Evolutionary conservation across 2,797 vertebrate species (phyloP).

Genomic region (Mormyrops boulengeri): DNA sequence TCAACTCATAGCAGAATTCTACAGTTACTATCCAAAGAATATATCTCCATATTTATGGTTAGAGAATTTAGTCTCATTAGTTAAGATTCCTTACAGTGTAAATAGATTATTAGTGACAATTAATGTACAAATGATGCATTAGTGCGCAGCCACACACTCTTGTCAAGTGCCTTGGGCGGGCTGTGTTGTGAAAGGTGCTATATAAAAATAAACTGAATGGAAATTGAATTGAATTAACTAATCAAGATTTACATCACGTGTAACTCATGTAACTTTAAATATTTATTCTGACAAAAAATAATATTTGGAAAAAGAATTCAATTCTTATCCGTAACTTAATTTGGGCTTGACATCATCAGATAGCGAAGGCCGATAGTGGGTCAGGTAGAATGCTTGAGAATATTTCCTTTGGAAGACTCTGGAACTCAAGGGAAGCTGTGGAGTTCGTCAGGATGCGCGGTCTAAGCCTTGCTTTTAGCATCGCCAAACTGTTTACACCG

Average conservation of each 20-base stretch:
- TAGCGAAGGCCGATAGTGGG: background rate
- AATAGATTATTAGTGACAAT: slow-evolving; percentile 22
- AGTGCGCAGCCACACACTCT: background rate
- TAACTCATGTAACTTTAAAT: background rate
- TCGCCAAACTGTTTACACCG: background rate
- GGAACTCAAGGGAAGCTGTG: background rate
- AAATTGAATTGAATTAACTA: background rate
- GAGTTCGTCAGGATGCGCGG: background rate
- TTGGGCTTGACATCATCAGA: background rate
- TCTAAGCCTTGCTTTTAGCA: background rate
- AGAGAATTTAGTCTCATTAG: background rate
- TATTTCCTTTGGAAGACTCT: background rate
- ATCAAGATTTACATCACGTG: background rate
- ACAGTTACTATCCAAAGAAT: background rate
- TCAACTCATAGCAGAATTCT: background rate
- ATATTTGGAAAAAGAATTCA: background rate
- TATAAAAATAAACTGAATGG: background rate
- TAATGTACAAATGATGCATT: background rate
- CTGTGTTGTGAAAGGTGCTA: background rate
- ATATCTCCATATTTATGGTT: background rate
- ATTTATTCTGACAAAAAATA: background rate
- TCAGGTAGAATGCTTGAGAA: background rate
- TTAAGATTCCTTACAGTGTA: background rate
- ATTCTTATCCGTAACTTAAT: background rate
- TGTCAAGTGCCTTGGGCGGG: background rate